Evolutionary conservation across 2,113 vertebrate species (phyloP), one percentile per base, ranked within the genome.

Genomic region (Amia ocellicauda): DNA sequence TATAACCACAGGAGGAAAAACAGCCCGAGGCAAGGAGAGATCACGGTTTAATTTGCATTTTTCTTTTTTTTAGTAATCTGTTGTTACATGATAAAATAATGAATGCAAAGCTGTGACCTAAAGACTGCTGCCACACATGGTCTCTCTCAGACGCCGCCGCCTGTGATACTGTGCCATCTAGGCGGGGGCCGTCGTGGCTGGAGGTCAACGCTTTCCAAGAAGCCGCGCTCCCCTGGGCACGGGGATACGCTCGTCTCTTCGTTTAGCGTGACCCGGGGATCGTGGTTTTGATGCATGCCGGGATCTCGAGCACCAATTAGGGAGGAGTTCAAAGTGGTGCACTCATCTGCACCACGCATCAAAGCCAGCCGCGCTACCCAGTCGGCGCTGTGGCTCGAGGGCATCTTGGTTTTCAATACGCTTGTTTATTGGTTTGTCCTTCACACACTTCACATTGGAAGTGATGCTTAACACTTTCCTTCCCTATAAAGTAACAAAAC

Each of bases 21-120:
- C 54, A 58, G 31, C 42, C 22, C 13, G 3, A 3, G 27, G 43
- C 11, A 11, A 50, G 24, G 74, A 27, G 26, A 8, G 27, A 19
- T 9, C 27, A 31, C 55, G 58, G 45, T 49, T 66, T 59, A 66
- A 56, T 66, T 58, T 66, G 56, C 64, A 58, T 54, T 9, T n/a
- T 43, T 40, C 14, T 26, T 54, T 9, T n/a, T 43, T 40, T 17
- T 26, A 52, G 55, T 28, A 49, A 40, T 28, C 78, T 64, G 74
- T 72, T n/a, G 69, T 74, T 66, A 71, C 22, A 66, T 69, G 72
- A 74, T 81, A 78, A 74, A 80, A 71, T 77, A 79, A 79, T 75
- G 60, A 77, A 78, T 76, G 81, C 77, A 79, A 79, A 82, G 78
- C 70, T 69, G 69, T 69, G 66, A 67, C 64, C 40, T 19, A 23